Percentiles rank a stretch among this genome's conserved stretches.
These are phyloP conservation scores for Melanotaenia boesemani DNA, from an alignment of 2,797 vertebrate species.

Conservation along the genomic window DNA sequence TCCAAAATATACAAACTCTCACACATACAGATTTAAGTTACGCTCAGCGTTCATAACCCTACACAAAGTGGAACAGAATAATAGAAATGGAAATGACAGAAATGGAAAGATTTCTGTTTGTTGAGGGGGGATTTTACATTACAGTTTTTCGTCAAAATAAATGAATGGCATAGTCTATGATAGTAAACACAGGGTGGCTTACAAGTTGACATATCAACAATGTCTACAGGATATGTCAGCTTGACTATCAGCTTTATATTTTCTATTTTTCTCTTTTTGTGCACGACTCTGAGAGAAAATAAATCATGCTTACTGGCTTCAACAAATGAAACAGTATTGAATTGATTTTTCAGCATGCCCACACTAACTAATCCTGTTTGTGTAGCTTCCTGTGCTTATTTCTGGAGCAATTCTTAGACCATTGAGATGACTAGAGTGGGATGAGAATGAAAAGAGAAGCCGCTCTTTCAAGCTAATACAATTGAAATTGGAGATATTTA, in stretches of 20 bases:
- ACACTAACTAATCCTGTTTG: slow-evolving; percentile 69
- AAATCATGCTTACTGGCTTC: slow-evolving; percentile 59
- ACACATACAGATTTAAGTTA: background rate
- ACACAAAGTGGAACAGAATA: background rate
- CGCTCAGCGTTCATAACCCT: background rate
- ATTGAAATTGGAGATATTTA: slow-evolving; percentile 50
- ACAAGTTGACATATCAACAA: slow-evolving; percentile 6
- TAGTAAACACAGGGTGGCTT: slow-evolving; percentile 13
- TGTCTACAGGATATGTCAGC: slow-evolving; percentile 26
- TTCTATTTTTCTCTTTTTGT: background rate
- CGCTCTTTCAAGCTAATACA: slow-evolving; percentile 41
- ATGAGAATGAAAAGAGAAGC: slow-evolving; percentile 38
- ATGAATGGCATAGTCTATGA: slow-evolving; percentile 5
- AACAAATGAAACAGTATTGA: slow-evolving; percentile 54
- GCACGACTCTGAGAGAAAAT: slow-evolving; percentile 50
- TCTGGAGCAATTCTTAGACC: slow-evolving; percentile 48
- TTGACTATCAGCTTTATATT: slow-evolving; percentile 18
- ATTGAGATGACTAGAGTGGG: slow-evolving; percentile 39
- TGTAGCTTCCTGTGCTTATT: slow-evolving; percentile 55
- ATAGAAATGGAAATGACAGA: background rate
- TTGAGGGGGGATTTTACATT: background rate
- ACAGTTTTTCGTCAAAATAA: background rate
- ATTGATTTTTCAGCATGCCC: slow-evolving; percentile 63
- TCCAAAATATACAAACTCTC: background rate
- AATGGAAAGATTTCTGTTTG: too few species aligned